Evolutionary conservation across 2,797 vertebrate species (phyloP).

Genomic region (Sebastes steindachneri): DNA sequence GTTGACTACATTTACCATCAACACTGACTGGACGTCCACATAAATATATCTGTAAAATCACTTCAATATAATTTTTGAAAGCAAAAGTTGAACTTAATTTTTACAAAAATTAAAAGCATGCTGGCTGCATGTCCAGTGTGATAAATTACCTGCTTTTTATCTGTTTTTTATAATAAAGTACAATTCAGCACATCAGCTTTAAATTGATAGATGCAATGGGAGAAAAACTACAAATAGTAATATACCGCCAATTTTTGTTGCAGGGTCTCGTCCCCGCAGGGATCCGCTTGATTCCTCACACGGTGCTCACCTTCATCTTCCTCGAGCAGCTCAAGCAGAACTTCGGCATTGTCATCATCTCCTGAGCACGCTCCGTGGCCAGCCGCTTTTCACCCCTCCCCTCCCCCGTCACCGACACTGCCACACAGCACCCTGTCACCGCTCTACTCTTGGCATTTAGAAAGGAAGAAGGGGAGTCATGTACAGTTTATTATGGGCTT

Average conservation of each 20-base stretch:
- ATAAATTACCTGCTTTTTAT: background rate
- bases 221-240: background rate
- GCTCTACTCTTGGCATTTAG: background rate
- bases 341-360: conserved; percentile 89
- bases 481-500: background rate
- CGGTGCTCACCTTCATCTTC: conserved; percentile 94
- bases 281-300: conserved; percentile 93
- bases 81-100: background rate
- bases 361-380: conserved; percentile 74
- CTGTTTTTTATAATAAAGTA: background rate
- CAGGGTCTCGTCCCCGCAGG: conserved; percentile 95
- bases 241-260: background rate
- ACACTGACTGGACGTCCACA: too few species aligned
- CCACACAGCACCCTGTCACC: background rate
- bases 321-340: conserved; percentile 94
- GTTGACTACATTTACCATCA: too few species aligned
- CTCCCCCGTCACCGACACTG: background rate
- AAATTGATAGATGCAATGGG: background rate
- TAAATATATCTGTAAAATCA: background rate
- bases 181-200: background rate
- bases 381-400: background rate
- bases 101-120: background rate
- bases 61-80: background rate
- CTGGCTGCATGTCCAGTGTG: background rate
- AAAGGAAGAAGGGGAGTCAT: conserved; percentile 5